Percentiles rank a stretch among this genome's conserved stretches.
phyloP scores from a whole-genome alignment of 1,140 invertebrate genomes.

The Drosophila ambigua region DNA sequence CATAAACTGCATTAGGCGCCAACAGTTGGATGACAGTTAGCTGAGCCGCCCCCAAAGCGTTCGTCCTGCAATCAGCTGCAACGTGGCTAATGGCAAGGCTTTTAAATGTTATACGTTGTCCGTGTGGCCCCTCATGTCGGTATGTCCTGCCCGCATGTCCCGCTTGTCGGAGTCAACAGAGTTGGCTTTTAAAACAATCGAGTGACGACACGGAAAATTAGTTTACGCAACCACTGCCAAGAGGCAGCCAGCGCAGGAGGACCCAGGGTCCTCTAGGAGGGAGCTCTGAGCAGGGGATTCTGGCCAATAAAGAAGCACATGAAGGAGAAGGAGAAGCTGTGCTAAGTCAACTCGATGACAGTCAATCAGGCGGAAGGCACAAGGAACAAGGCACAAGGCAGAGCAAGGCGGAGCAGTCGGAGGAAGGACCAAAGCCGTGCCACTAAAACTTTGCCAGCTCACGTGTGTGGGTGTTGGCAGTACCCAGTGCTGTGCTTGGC shows the following conservation, averaged over 20 bases:
- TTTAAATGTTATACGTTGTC: slow-evolving; percentile 60
- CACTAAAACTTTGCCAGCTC: slow-evolving; percentile 74
- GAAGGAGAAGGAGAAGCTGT: slow-evolving; percentile 54
- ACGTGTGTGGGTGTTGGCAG: slow-evolving; percentile 34
- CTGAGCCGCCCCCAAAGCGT: slow-evolving; percentile 8
- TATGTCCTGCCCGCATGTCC: slow-evolving; percentile 29
- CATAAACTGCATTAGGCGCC: slow-evolving; percentile 69
- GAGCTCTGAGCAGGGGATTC: background rate
- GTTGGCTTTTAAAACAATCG: slow-evolving; percentile 81
- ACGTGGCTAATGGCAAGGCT: slow-evolving; percentile 48
- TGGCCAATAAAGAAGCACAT: slow-evolving; percentile 40
- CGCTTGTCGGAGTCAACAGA: slow-evolving; percentile 49
- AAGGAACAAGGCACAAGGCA: slow-evolving; percentile 49
- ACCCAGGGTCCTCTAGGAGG: background rate
- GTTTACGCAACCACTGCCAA: slow-evolving; percentile 78
- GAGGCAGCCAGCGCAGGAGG: slow-evolving; percentile 18
- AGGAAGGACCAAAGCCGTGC: slow-evolving; percentile 6
- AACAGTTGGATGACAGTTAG: slow-evolving; percentile 42
- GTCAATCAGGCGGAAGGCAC: slow-evolving; percentile 73
- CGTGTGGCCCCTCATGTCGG: slow-evolving; percentile 11
- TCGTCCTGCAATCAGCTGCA: slow-evolving; percentile 33
- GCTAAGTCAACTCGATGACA: slow-evolving; percentile 78
- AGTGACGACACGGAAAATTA: slow-evolving; percentile 82
- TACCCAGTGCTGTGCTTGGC: too few relatives aligned
- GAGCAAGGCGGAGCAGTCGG: background rate